Evolutionary conservation across 2,888 invertebrate genomes (phyloP), one percentile per base, ranked within the genome.

Genomic region (Calliphora vomitoria): DNA sequence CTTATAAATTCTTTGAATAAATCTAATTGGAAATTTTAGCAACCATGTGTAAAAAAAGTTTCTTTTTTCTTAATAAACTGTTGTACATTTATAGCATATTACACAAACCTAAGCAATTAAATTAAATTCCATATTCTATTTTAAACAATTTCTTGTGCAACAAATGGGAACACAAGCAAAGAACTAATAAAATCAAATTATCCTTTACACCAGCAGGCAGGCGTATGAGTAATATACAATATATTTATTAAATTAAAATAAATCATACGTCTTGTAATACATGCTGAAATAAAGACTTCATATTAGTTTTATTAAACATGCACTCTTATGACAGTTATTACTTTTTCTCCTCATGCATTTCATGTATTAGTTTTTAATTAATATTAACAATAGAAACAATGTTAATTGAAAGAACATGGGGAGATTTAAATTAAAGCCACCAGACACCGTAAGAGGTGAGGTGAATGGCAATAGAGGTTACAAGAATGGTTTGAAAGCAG

Each of bases 191-290:
- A 66, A 66, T 66, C 11, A 66, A 66, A 66, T 66, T 66, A 41
- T 66, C 64, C 64, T 66, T n/a, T 66, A 15, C 18, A 50, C 8
- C 35, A 71, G 1, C 11, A 47, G n/a, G 1, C 11, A 47, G n/a
- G 69, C 44, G 69, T 69, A 60, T 60, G 44, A 47, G 58, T 60
- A 8, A 50, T 66, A 18, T 20, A 58, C n/a, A 8, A 44, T 44
- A 44, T 13, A 11, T 44, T 13, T 75, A 53, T 71, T 71, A 18
- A 68, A 82, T 76, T 82, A 41, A 31, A 58, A 69, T 62, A n/a
- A 60, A 44, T 69, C 50, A 75, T 82, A 82, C 75, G 74, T 62
- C 20, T 1, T 31, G 11, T 4, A 13, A 38, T n/a, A n/a, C 11
- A 20, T 15, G 18, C 13, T 25, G 4, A 13, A 20, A 25, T 13